These are phyloP conservation scores for Sipunculus nudus DNA, from an alignment of 2,888 invertebrate species.

Conservation along the genomic window DNA sequence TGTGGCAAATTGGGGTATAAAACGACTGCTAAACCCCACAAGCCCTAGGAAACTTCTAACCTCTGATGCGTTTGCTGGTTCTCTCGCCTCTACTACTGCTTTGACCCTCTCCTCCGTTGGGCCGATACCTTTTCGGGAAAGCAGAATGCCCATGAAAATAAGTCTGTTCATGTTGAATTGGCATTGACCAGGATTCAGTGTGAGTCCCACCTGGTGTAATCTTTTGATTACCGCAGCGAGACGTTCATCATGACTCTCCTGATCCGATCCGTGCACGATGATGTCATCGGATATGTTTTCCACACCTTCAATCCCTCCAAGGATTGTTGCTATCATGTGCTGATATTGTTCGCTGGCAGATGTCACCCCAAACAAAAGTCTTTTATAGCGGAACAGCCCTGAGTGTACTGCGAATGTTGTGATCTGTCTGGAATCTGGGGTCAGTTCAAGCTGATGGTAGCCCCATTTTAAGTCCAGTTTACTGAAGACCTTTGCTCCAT, in stretches of 20 bases:
- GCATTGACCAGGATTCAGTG: not conserved
- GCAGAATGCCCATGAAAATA: not conserved
- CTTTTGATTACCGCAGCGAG: not conserved
- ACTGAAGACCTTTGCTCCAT: not conserved
- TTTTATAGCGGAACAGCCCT: slow-evolving; percentile 3
- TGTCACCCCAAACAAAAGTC: slow-evolving; percentile 1
- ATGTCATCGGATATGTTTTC: not conserved
- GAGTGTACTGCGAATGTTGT: not conserved
- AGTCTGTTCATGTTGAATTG: not conserved
- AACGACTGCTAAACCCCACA: not conserved
- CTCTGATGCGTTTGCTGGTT: not conserved
- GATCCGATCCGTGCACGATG: not conserved
- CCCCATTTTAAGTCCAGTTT: slow-evolving; percentile 17
- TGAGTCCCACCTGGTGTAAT: not conserved
- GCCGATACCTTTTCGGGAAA: not conserved
- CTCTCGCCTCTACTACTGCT: not conserved
- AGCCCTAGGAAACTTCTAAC: not conserved
- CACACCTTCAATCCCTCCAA: not conserved
- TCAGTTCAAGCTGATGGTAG: slow-evolving; percentile 4
- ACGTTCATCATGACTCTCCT: not conserved
- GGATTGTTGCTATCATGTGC: not conserved
- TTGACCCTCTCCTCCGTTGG: not conserved
- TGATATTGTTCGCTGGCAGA: not conserved
- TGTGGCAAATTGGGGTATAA: not conserved
- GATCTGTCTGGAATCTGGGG: not conserved